These are phyloP conservation scores for Psittacula derbiana DNA, from an alignment of 2,797 vertebrate species.

Conservation along the genomic window DNA sequence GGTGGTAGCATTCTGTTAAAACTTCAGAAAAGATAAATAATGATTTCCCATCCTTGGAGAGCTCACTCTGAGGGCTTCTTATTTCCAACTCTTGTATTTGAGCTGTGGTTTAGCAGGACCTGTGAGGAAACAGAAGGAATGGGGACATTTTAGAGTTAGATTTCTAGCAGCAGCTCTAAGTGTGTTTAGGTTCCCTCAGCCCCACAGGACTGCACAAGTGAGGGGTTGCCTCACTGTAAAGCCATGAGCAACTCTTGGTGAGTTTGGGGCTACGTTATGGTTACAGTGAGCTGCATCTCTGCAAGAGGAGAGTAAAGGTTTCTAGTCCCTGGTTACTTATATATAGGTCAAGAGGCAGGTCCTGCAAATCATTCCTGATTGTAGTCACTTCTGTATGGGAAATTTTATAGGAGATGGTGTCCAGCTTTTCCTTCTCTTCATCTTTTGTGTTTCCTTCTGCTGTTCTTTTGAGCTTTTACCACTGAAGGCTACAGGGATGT, in stretches of 20 bases:
- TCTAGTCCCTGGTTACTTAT: not conserved
- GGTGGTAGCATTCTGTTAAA: not conserved
- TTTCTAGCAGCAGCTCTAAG: not conserved
- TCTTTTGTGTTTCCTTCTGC: not conserved
- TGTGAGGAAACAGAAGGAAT: not conserved
- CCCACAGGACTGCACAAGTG: not conserved
- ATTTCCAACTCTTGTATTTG: not conserved
- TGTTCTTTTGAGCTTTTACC: not conserved
- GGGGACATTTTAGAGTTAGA: not conserved
- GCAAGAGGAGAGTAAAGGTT: not conserved
- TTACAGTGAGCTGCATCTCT: not conserved
- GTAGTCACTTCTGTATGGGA: not conserved
- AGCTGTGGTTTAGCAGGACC: not conserved
- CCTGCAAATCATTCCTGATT: not conserved
- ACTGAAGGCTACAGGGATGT: not conserved
- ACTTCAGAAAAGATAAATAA: not conserved
- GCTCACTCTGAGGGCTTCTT: not conserved
- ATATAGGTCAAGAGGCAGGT: not conserved
- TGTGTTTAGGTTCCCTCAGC: not conserved
- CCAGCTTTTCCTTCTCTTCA: not conserved
- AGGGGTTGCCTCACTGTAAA: not conserved
- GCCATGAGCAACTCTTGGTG: rapidly evolving
- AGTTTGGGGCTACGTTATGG: not conserved
- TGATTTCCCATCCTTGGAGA: not conserved
- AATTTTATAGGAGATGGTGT: not conserved